Evolutionary conservation across 2,797 vertebrate species (phyloP), one percentile per base, ranked within the genome.

Genomic region (Chromobotia macracanthus): DNA sequence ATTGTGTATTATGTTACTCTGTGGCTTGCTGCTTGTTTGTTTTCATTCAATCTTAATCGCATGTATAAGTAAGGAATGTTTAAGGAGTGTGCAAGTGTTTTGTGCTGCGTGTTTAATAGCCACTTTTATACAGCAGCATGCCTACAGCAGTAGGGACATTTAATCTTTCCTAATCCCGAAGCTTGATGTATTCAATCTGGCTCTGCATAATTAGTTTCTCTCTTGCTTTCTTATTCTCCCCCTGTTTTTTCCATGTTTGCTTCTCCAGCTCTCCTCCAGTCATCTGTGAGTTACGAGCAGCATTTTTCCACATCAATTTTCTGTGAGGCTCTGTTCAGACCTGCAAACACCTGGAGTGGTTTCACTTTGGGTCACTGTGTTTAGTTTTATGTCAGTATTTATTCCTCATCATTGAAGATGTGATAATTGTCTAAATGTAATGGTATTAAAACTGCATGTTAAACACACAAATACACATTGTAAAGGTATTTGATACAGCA

Each of bases 161-260:
- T 86, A 86, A 86, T 86, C 84, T 84, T 72, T 66, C 64, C 70
- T 87, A 85, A 88, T 75, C 82, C 82, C 69, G 73, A 85, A 81
- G 80, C 67, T 84, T 82, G 80, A 84, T 68, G 69, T 82, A 77
- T 79, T 70, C 83, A 83, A 70, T 87, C 86, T 86, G 86, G 82
- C 76, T 71, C 48, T 68, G 21, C 72, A 71, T 80, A 83, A 60
- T 74, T 0, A 80, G 12, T 79, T 71, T 41, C 81, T 82, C 77
- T 80, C 85, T 88, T 31, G 31, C 31, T 31, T 31, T 31, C 31
- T 31, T 5, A 3, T 31, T 31, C 31, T 31, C 31, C 31, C n/a
- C n/a, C n/a, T n/a, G n/a, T n/a, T n/a, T n/a, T n/a, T n/a, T n/a
- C n/a, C 31, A 31, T 31, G 31, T 31, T 74, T 56, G 9, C 51